These are phyloP conservation scores for Ladona fulva DNA, from an alignment of 1,140 invertebrate genomes.

Conservation along the genomic window DNA sequence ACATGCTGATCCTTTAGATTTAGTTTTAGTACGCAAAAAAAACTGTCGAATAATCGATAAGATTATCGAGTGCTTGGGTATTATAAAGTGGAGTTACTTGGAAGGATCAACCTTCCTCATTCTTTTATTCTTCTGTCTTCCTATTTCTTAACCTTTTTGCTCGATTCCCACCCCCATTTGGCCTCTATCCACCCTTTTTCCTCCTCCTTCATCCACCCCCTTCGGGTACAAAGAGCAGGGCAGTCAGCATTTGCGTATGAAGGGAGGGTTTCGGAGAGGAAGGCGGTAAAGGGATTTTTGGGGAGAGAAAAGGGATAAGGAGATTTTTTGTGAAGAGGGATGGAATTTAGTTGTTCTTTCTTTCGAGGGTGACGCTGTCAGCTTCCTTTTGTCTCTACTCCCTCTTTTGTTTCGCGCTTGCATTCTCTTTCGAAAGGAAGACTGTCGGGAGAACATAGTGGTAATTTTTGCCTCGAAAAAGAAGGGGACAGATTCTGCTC, in stretches of 20 bases:
- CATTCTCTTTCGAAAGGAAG: neutral
- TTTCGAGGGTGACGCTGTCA: neutral
- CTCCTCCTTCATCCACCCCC: no score
- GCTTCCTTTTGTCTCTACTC: neutral
- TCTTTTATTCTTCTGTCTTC: neutral
- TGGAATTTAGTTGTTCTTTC: neutral
- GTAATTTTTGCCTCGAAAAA: no score
- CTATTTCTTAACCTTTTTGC: no score
- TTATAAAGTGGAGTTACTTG: no score
- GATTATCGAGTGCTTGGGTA: no score
- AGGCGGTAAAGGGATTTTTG: neutral
- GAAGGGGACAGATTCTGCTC: no score
- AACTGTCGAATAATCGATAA: no score
- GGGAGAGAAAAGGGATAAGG: neutral
- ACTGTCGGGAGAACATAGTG: neutral
- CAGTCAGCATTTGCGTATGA: neutral
- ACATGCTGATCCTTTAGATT: no score
- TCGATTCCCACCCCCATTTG: no score
- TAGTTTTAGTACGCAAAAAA: no score
- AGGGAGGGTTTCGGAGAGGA: neutral
- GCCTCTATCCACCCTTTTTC: no score
- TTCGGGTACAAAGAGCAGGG: neutral
- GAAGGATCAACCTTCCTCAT: neutral
- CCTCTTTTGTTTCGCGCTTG: no score
- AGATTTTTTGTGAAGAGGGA: neutral